Conservation (phyloP, 2,113 vertebrate genomes). For the Anhinga anhinga region DNA sequence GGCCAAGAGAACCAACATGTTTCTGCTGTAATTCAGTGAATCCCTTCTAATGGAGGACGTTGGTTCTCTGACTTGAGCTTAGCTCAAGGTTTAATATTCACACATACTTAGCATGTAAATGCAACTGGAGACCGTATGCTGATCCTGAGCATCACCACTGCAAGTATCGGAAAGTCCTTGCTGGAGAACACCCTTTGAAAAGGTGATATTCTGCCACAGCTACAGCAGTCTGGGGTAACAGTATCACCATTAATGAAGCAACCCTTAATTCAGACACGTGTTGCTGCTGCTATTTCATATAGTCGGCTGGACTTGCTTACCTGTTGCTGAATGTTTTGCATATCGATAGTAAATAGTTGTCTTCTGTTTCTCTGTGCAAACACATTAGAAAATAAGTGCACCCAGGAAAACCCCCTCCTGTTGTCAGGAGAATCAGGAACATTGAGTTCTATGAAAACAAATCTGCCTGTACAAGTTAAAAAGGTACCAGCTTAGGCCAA, state of each 20-base stretch:
- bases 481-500: not conserved
- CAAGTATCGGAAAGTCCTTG: not conserved
- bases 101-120: not conserved
- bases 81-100: not conserved
- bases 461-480: not conserved
- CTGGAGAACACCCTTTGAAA: not conserved
- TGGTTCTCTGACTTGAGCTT: not conserved
- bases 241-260: not conserved
- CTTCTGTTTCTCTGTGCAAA: not conserved
- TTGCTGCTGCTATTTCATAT: not conserved
- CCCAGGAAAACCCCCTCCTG: accelerated
- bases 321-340: not conserved
- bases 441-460: not conserved
- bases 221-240: not conserved
- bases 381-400: not conserved
- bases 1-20: not conserved
- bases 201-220: not conserved
- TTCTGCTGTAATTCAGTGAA: not conserved
- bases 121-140: not conserved
- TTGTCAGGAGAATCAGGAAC: not conserved
- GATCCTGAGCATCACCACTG: not conserved
- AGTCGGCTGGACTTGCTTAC: not conserved
- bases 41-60: not conserved
- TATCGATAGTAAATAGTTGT: not conserved
- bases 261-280: not conserved